Evolutionary conservation across 2,113 vertebrate species (phyloP).

Genomic region (Beaufortia kweichowensis): DNA sequence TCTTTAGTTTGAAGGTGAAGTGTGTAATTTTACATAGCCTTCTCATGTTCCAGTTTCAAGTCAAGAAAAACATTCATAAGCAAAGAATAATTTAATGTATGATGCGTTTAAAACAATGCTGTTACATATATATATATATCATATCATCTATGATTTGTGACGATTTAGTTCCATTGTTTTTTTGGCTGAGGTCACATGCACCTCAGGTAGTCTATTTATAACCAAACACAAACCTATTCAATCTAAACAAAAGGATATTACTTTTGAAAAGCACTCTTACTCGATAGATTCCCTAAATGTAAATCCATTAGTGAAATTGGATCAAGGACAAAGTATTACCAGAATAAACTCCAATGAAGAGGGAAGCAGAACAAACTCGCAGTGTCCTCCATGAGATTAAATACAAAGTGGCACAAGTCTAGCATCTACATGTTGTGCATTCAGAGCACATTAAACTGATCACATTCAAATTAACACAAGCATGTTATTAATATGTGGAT

Average conservation of each 20-base stretch:
- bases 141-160: too few relatives aligned
- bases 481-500: not conserved
- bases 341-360: slow-evolving; percentile 11
- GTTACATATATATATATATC: too few relatives aligned
- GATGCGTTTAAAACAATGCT: too few relatives aligned
- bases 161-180: not conserved
- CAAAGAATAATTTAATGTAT: too few relatives aligned
- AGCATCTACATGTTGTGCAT: not conserved
- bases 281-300: slow-evolving; percentile 35
- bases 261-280: not conserved
- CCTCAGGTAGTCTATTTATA: not conserved
- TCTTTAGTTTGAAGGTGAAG: not conserved
- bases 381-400: not conserved
- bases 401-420: not conserved
- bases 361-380: not conserved
- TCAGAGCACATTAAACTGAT: not conserved
- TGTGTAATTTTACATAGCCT: too few relatives aligned
- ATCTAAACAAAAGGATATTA: not conserved
- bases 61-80: too few relatives aligned
- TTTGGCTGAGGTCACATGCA: not conserved
- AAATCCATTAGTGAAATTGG: slow-evolving; percentile 41
- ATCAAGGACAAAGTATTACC: slow-evolving; percentile 30
- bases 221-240: not conserved
- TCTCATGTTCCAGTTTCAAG: too few relatives aligned
- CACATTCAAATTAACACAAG: too few relatives aligned